phyloP scores from a whole-genome alignment of 2,113 vertebrate genomes.

The Porphyrio hochstetteri region DNA sequence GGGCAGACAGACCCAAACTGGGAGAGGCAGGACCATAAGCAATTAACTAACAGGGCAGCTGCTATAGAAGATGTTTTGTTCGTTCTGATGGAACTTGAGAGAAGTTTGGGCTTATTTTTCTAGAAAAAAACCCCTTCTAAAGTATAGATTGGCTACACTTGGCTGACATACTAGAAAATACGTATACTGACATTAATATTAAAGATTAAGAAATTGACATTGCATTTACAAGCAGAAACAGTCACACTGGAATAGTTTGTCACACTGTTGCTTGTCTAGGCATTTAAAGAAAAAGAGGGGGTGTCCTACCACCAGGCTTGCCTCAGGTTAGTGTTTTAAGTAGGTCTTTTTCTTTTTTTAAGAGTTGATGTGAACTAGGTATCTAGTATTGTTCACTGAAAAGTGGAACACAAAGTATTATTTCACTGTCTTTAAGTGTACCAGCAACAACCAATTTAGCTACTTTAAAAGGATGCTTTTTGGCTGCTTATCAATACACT shows the following conservation, averaged over 20 bases:
- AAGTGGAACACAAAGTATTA: neutral
- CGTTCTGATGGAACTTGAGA: neutral
- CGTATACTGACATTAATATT: neutral
- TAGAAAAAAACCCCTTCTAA: neutral
- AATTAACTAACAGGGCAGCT: neutral
- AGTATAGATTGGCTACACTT: neutral
- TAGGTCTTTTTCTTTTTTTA: neutral
- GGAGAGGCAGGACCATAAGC: neutral
- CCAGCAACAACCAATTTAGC: neutral
- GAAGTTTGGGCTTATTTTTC: neutral
- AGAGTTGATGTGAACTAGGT: neutral
- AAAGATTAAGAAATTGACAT: neutral
- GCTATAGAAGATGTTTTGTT: fast-evolving
- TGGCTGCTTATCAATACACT: neutral
- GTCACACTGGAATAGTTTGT: neutral
- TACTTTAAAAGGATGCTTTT: neutral
- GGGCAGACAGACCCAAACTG: neutral
- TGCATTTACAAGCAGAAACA: neutral
- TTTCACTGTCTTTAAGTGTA: neutral
- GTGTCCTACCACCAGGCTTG: neutral
- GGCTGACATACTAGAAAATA: neutral
- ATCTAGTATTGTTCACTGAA: neutral
- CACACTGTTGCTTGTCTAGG: neutral
- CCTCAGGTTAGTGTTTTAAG: neutral
- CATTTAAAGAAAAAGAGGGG: neutral